A percentile compares a stretch with the other conserved stretches of the same genome.
These are phyloP conservation scores for Corbicula japonica DNA, from an alignment of 2,888 invertebrate species.

Conservation along the genomic window DNA sequence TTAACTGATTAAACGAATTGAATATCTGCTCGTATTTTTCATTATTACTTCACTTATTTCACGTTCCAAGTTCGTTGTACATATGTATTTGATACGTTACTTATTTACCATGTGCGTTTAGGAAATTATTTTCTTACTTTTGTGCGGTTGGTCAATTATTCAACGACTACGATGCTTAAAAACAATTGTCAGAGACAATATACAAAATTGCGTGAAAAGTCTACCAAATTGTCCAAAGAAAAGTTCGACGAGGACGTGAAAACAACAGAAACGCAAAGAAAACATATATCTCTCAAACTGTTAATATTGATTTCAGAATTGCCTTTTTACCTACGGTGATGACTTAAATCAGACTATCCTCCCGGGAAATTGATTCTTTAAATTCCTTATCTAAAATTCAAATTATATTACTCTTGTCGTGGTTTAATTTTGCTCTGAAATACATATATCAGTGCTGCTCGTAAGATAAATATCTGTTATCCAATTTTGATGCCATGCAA, in stretches of 20 bases:
- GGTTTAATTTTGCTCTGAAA: constrained; percentile 20
- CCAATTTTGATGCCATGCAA: background rate
- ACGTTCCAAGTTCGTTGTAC: too few relatives aligned
- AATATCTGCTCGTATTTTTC: too few relatives aligned
- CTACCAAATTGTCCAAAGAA: background rate
- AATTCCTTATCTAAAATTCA: constrained; percentile 41
- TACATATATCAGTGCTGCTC: background rate
- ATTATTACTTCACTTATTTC: too few relatives aligned
- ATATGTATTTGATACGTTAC: too few relatives aligned
- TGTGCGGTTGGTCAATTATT: too few relatives aligned
- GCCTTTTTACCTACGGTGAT: constrained; percentile 45
- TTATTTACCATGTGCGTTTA: too few relatives aligned
- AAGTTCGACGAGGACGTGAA: background rate
- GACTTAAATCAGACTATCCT: constrained; percentile 44
- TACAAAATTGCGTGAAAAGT: too few relatives aligned
- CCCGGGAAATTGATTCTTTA: constrained; percentile 31
- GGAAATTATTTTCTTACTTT: too few relatives aligned
- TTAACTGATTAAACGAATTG: too few relatives aligned
- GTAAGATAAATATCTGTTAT: constrained; percentile 17
- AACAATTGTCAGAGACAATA: too few relatives aligned
- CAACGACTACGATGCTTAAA: too few relatives aligned
- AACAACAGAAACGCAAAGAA: constrained; percentile 12
- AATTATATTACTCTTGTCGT: constrained; percentile 21
- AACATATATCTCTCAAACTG: constrained; percentile 26
- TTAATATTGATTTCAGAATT: constrained; percentile 51